Evolutionary conservation across 2,113 vertebrate genomes (phyloP), one percentile per base, ranked within the genome.

Genomic region (Elachura formosa): DNA sequence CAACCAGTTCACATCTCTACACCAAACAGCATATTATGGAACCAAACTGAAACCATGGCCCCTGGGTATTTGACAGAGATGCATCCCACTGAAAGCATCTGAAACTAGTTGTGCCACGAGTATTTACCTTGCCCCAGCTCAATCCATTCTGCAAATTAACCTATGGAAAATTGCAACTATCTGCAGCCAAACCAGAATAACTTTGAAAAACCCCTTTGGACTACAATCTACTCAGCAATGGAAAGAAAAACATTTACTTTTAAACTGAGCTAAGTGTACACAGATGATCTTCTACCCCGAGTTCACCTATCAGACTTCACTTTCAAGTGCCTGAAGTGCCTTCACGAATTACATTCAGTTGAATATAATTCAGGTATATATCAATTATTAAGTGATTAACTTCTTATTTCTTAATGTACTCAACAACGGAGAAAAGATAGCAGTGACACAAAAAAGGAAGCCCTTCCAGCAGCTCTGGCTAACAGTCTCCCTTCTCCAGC

Each of bases 151-250:
- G 1, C 49, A 87, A 84, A 86, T 71, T 68, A 93, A 84, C n/a
- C 75, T 58, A 79, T 0, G 0, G 67, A 87, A 93, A 95, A 90
- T 7, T 43, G 59, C 62, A 82, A 69, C 52, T 84, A 56, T 43
- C 45, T 69, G 59, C 6, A 83, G 94, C 48, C 84, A 94, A 96
- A 87, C 67, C 74, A 95, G 78, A 80, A n/a, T 40, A 73, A 77
- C 67, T 85, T 9, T 14, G 58, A 62, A 92, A 92, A 91, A 90
- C 22, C 68, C 91, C 38, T 46, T 68, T 1, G 0, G 62, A 82
- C 78, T 85, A 23, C 81, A 93, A 56, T 26, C 48, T 8, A 3
- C 45, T 59, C 25, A 1, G 71, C 79, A 85, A 61, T 58, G 63
- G 34, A 61, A 82, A 93, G 73, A 80, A 82, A 61, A 55, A 43